Evolutionary conservation across 2,888 invertebrate species (phyloP).

Genomic region (Amiota minor): DNA sequence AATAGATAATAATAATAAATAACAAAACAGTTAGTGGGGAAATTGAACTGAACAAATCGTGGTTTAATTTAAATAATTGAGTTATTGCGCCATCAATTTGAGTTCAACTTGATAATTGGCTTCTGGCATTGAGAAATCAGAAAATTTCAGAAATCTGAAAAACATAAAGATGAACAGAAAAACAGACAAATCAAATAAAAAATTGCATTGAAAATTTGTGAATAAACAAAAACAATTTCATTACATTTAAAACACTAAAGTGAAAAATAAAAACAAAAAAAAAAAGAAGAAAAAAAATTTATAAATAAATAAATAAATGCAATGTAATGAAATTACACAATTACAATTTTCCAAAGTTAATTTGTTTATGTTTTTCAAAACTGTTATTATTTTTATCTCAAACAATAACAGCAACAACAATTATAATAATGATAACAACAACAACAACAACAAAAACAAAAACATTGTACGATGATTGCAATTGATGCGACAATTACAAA

Average conservation of each 20-base stretch:
- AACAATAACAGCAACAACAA: not conserved
- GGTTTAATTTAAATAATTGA: slow-evolving; percentile 14
- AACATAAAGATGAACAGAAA: too few relatives aligned
- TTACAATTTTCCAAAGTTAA: not conserved
- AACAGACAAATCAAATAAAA: too few relatives aligned
- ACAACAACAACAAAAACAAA: not conserved
- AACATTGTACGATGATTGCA: not conserved
- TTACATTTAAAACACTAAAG: not conserved
- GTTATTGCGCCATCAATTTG: not conserved
- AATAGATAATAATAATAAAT: too few relatives aligned
- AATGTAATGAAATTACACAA: too few relatives aligned
- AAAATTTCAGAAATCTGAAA: not conserved
- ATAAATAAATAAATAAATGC: too few relatives aligned
- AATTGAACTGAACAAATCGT: not conserved
- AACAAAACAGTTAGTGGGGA: too few relatives aligned
- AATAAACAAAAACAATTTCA: slow-evolving; percentile 19
- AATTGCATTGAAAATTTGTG: not conserved
- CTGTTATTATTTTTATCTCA: not conserved
- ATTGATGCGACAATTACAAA: too few relatives aligned
- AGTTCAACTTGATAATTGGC: slow-evolving; percentile 10
- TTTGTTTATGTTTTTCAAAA: slow-evolving; percentile 1
- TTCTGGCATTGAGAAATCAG: slow-evolving; percentile 10
- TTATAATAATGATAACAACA: not conserved
- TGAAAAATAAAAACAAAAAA: not conserved
- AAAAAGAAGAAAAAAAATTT: too few relatives aligned